Conservation (phyloP, 2,888 invertebrate genomes). For the Agriotes lineatus region DNA sequence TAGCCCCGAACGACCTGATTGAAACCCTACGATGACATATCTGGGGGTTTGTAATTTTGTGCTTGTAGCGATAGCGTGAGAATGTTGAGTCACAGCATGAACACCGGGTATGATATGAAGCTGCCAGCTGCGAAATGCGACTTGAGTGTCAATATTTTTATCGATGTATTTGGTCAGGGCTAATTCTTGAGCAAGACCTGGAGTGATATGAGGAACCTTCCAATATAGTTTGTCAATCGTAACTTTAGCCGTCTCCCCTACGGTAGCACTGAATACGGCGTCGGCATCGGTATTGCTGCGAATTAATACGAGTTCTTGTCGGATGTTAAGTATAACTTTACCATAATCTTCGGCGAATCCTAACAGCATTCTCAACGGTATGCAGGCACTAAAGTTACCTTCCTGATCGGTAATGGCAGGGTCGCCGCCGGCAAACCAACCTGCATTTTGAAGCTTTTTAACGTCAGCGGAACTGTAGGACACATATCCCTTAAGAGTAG, state of each 20-base stretch:
- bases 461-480: too few relatives aligned
- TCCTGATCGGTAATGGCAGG: conserved; percentile 34
- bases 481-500: too few relatives aligned
- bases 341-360: conserved; percentile 61
- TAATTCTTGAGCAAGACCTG: neutral
- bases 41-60: too few relatives aligned
- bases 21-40: too few relatives aligned
- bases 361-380: conserved; percentile 58
- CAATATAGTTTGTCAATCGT: conserved; percentile 47
- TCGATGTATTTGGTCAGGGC: neutral
- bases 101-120: too few relatives aligned
- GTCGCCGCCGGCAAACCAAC: conserved; percentile 46
- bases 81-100: too few relatives aligned
- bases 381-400: conserved; percentile 34
- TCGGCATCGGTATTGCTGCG: conserved; percentile 52
- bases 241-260: conserved; percentile 27
- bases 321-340: conserved; percentile 60
- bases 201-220: conserved; percentile 43
- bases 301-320: conserved; percentile 61
- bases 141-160: too few relatives aligned
- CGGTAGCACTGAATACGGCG: conserved; percentile 22
- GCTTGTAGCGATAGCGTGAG: too few relatives aligned
- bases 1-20: too few relatives aligned
- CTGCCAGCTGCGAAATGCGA: too few relatives aligned
- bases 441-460: conserved; percentile 51